Evolutionary conservation across 1,140 invertebrate species (phyloP).

Genomic region (Mercenaria mercenaria): DNA sequence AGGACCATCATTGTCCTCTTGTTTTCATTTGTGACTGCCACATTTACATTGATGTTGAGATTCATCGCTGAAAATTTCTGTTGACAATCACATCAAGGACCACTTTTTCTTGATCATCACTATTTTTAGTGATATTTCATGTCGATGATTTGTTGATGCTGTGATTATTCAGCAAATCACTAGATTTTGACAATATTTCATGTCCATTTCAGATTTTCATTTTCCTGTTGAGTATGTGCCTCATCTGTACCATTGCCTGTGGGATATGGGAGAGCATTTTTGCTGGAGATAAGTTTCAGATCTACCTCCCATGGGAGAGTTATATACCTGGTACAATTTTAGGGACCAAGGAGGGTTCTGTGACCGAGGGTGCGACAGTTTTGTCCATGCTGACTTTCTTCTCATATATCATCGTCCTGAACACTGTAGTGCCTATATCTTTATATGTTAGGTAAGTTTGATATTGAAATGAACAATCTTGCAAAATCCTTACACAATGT

Average conservation of each 20-base stretch:
- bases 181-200: too few relatives aligned
- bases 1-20: too few relatives aligned
- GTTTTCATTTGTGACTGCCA: too few relatives aligned
- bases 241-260: constrained; percentile 98
- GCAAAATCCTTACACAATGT: too few relatives aligned
- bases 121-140: too few relatives aligned
- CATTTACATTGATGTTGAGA: too few relatives aligned
- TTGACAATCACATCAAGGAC: too few relatives aligned
- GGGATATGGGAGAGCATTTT: constrained; percentile 96
- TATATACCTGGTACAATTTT: constrained; percentile 90
- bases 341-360: constrained; percentile 66
- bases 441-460: constrained; percentile 96
- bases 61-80: too few relatives aligned
- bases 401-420: constrained; percentile 99
- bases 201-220: constrained; percentile 95
- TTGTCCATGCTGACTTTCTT: constrained; percentile 99
- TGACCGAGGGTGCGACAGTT: constrained; percentile 92
- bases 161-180: too few relatives aligned
- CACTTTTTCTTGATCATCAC: too few relatives aligned
- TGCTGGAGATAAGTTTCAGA: constrained; percentile 93
- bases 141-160: too few relatives aligned
- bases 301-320: constrained; percentile 97
- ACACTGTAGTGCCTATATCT: constrained; percentile 99
- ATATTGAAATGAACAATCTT: too few relatives aligned
- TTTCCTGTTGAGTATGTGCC: constrained; percentile 98